A percentile compares a stretch with the other conserved stretches of the same genome.
Conservation (phyloP, 2,113 vertebrate genomes). For the Ceyx margarethae region DNA sequence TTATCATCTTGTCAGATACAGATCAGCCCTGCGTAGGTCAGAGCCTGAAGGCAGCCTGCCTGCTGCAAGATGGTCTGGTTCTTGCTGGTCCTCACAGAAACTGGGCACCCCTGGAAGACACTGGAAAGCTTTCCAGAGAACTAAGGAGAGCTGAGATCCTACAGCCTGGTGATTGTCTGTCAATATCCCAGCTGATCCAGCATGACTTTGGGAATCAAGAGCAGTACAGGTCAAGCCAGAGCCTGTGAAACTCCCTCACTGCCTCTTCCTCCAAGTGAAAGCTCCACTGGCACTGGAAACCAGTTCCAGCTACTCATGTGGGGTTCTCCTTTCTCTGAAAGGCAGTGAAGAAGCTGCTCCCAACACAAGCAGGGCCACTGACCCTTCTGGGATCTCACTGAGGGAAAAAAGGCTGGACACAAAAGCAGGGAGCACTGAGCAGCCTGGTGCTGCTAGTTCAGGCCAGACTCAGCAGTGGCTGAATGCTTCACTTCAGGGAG, state of each 20-base stretch:
- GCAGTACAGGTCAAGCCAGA: neutral
- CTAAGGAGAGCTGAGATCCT: neutral
- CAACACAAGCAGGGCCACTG: conserved; percentile 24
- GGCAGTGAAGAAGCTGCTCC: conserved; percentile 35
- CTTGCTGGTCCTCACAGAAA: accelerated
- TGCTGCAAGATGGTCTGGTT: neutral
- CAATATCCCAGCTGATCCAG: neutral
- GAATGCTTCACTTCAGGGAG: accelerated
- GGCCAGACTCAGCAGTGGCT: neutral
- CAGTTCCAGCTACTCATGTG: neutral
- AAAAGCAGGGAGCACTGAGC: neutral
- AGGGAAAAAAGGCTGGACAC: neutral
- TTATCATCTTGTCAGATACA: neutral
- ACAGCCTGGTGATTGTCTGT: neutral
- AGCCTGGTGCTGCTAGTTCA: accelerated
- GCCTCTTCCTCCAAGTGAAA: neutral
- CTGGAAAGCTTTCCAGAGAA: neutral
- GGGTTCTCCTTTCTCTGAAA: neutral
- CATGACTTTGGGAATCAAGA: neutral
- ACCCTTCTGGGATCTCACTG: neutral
- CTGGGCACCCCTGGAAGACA: accelerated
- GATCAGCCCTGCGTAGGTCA: neutral
- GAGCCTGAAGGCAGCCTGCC: neutral
- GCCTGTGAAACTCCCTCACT: neutral
- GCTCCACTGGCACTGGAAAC: conserved; percentile 17